Base-by-base conservation (phyloP, 2,797 vertebrate genomes). In the Pseudopleuronectes americanus region DNA sequence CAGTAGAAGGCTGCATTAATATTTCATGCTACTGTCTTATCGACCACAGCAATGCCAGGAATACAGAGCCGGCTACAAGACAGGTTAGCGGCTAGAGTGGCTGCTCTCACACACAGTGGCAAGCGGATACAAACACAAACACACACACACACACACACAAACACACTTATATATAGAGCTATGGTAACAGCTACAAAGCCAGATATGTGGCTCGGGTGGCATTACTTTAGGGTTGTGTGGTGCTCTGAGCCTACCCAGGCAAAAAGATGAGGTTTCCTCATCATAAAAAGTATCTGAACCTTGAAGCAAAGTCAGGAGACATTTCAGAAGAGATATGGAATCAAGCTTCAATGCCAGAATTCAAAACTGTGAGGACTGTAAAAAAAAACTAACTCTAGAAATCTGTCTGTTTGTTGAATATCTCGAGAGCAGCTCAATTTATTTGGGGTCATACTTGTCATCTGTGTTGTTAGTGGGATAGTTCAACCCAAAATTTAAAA, bases 21-120 rank as follows among this genome's bases (percentile, higher is more conserved):
- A 93, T 94, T 94, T 91, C 88, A 94, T 90, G 90, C 85, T 78
- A 87, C 84, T 84, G 87, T 92, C 79, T 85, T 92, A 93, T 93
- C 86, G 92, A 93, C 92, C 90, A 87, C 81, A 76, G 86, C 81
- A 74, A 87, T 89, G 85, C 89, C 91, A 92, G 91, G 89, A 92
- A 93, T 90, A 91, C 89, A 90, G 85, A 84, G 77, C 72, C 73
- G 65, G 79, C 75, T 87, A 86, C 83, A 82, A 87, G 87, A 86
- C 86, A 86, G 86, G 87, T 86, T 88, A 92, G 88, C 71, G 59
- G 84, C 84, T 74, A 59, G 76, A 92, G 87, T 87, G 80, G 83
- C 79, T 79, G 71, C 76, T 54, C 41, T 9, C 69, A 77, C 80
- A 80, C 78, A 73, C 57, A 67, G 31, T 78, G 77, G 71, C 74